Evolutionary conservation across 2,113 vertebrate genomes (phyloP), one percentile per base, ranked within the genome.

Genomic region (Egretta garzetta): DNA sequence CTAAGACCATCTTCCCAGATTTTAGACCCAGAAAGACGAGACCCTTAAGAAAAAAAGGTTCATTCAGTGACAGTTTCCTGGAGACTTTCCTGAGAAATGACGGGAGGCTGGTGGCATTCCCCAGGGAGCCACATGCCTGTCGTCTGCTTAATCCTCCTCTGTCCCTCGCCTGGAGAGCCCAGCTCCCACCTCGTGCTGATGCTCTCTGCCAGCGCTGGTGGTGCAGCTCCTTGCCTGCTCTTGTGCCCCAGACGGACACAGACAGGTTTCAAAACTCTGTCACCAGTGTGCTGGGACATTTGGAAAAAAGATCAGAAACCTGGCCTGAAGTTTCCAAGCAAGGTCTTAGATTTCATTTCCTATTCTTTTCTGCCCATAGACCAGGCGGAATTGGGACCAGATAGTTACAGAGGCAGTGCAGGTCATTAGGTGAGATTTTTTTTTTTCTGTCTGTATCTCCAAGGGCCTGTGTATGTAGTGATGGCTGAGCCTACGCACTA

Each of bases 141-240:
- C 85, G 91, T 91, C 50, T 88, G 68, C 77, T 83, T 95, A 97
- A 96, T 98, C 76, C 91, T 58, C 75, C 7, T 43, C 73, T 37
- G 86, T 52, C 84, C 86, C 77, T 28, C 43, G 95, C 96, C 90
- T 88, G 89, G 82, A 66, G 91, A 58, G 14, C 64, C 13, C 8
- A 8, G 70, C 80, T 88, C 70, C 37, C 41, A 5, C 8, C 43
- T 60, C 2, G 1, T 43, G n/a, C 67, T 30, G 50, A 5, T 67
- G 74, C 53, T 39, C 33, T 43, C 64, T 64, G 81, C 56, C 45
- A 17, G 28, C 4, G 3, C 4, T 73, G 64, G 14, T 56, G 15
- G n/a, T 32, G 68, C 68, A 53, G 59, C 73, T 75, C 32, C 63
- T 71, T 27, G 37, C 58, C 63, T 49, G 64, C 66, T 81, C 23